phyloP scores from a whole-genome alignment of 2,888 invertebrate species.

The Gymnocheta viridis region DNA sequence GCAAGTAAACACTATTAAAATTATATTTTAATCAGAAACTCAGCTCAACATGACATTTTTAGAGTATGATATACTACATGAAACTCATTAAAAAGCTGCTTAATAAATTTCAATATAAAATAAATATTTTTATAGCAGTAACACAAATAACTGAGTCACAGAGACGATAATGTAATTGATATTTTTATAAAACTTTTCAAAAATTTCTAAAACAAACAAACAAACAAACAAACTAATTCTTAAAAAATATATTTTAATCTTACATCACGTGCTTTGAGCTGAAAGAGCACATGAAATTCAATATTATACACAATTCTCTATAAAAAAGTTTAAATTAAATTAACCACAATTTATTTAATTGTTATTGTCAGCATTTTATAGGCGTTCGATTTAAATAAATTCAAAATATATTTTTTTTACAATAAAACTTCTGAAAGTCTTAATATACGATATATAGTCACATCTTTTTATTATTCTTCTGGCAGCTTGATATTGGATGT shows the following conservation, averaged over 20 bases:
- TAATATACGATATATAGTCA: not conserved
- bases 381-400: not conserved
- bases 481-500: not conserved
- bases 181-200: not conserved
- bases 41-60: no score
- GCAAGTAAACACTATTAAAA: no score
- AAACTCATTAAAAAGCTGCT: not conserved
- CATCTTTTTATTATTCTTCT: not conserved
- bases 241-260: not conserved
- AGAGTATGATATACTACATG: not conserved
- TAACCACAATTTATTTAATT: not conserved
- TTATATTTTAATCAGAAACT: no score
- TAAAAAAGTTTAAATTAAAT: not conserved
- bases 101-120: not conserved
- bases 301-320: not conserved
- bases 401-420: not conserved
- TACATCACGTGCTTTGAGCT: not conserved
- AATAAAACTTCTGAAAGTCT: not conserved
- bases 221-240: not conserved
- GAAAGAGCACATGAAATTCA: not conserved
- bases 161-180: not conserved
- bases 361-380: slow-evolving; percentile 3
- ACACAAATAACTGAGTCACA: no score
- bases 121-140: not conserved
- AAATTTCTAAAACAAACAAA: no score